phyloP scores from a whole-genome alignment of 2,888 invertebrate species.

The Drosophila anomelani region DNA sequence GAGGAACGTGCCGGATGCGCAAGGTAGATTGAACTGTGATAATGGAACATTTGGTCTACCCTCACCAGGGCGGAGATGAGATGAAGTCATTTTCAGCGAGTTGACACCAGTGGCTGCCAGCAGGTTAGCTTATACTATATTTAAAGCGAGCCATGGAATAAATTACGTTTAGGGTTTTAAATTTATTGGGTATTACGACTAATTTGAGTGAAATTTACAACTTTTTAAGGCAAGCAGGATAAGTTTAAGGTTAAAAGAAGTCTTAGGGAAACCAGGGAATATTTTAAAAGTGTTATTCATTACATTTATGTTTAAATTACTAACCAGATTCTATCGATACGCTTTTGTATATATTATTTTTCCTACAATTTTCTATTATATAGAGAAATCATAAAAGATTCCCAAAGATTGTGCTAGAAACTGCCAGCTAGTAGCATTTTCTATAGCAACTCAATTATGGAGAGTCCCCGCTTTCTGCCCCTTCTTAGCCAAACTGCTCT shows the following conservation, averaged over 20 bases:
- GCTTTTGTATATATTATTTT: not conserved
- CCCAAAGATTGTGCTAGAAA: not conserved
- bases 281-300: too few relatives aligned
- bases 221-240: not conserved
- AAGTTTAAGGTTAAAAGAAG: not conserved
- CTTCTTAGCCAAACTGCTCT: not conserved
- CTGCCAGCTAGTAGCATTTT: slow-evolving; percentile 4
- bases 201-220: not conserved
- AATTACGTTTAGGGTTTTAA: not conserved
- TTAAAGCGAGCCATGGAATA: not conserved
- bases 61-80: slow-evolving; percentile 5
- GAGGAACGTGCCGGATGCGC: slow-evolving; percentile 33
- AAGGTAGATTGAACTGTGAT: slow-evolving; percentile 46
- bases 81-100: slow-evolving; percentile 33
- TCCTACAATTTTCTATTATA: not conserved
- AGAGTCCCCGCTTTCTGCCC: not conserved
- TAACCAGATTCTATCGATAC: not conserved
- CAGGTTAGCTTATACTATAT: not conserved
- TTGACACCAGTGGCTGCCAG: slow-evolving; percentile 3
- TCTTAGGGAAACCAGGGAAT: too few relatives aligned
- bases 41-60: slow-evolving; percentile 31
- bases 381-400: slow-evolving; percentile 4
- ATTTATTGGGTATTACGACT: slow-evolving; percentile 4
- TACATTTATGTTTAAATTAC: too few relatives aligned
- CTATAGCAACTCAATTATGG: slow-evolving; percentile 5